Conservation (phyloP, 2,113 vertebrate species). For the Hystrix cristata region DNA sequence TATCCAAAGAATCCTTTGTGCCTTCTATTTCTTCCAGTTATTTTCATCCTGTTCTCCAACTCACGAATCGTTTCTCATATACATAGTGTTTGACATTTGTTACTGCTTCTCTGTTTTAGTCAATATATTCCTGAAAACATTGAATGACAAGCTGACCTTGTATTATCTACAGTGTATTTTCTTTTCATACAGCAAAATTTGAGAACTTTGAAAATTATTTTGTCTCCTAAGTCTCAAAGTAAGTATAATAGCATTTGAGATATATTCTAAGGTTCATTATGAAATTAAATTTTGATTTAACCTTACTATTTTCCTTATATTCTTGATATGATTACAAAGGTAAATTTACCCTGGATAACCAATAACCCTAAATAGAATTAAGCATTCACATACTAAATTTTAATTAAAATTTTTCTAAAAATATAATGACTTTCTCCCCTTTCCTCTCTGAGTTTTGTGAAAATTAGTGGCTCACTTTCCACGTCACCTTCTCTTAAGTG, state of each 20-base stretch:
- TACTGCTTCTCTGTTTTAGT: background rate
- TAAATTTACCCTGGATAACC: background rate
- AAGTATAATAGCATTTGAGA: background rate
- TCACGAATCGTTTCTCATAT: background rate
- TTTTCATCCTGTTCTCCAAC: background rate
- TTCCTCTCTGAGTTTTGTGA: background rate
- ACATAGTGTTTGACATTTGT: background rate
- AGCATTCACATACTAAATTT: no score
- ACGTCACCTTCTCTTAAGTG: no score
- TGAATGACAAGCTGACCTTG: background rate
- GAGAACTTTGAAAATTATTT: background rate
- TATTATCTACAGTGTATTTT: background rate
- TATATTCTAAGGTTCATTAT: background rate
- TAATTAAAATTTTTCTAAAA: background rate
- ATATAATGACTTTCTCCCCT: accelerated
- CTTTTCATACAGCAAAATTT: background rate
- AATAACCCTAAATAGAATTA: background rate
- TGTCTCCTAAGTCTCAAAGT: background rate
- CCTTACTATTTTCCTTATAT: background rate
- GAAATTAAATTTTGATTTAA: background rate
- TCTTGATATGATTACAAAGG: no score
- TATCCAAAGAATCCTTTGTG: background rate
- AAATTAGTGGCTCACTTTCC: no score
- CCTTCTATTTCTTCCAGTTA: background rate
- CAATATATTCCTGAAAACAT: background rate